phyloP scores from a whole-genome alignment of 2,113 vertebrate species.

The Pterocles burchelli region DNA sequence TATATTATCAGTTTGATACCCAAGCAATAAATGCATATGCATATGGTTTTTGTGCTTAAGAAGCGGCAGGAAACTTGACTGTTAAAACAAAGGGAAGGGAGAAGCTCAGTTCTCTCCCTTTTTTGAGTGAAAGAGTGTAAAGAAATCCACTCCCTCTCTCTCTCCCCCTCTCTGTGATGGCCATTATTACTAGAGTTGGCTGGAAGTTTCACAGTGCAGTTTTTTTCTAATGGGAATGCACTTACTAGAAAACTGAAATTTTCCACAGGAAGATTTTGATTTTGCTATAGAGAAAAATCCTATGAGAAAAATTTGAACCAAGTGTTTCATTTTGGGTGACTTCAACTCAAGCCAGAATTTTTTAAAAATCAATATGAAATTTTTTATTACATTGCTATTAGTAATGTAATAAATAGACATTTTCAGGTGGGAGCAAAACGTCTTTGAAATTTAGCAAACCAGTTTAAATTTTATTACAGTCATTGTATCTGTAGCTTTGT shows the following conservation, averaged over 20 bases:
- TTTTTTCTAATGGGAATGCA: constrained; percentile 36
- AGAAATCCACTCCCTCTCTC: background rate
- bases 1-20: constrained; percentile 56
- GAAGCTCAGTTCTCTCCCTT: background rate
- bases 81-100: constrained; percentile 27
- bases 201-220: background rate
- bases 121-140: background rate
- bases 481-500: background rate
- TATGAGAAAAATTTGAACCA: constrained; percentile 40
- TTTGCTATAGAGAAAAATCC: constrained; percentile 24
- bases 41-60: constrained; percentile 10
- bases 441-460: background rate
- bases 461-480: background rate
- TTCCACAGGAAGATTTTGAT: constrained; percentile 48
- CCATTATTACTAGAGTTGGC: background rate
- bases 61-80: background rate
- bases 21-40: constrained; percentile 14
- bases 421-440: background rate
- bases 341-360: constrained; percentile 5
- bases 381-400: background rate
- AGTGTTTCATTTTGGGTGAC: constrained; percentile 49
- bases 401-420: background rate
- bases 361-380: background rate
- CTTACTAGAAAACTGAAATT: constrained; percentile 30
- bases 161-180: background rate